Percentiles rank a stretch among this genome's conserved stretches.
Conservation (phyloP, 2,113 vertebrate species). For the Ariopsis seemanni region DNA sequence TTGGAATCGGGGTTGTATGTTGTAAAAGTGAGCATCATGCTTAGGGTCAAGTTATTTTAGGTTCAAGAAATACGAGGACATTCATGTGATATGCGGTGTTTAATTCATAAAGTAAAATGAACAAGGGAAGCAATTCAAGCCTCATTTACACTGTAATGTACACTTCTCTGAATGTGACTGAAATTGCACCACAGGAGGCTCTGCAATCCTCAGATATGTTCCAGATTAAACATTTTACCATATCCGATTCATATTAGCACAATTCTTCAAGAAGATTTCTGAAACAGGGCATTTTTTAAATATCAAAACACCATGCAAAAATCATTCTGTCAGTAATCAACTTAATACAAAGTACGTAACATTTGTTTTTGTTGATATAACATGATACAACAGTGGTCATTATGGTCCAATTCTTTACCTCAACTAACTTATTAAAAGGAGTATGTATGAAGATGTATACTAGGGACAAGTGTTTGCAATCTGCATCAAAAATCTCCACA, state of each 20-base stretch:
- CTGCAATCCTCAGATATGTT: conserved; percentile 2
- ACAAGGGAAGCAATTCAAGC: conserved; percentile 34
- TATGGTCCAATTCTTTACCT: background rate
- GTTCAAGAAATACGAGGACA: conserved; percentile 28
- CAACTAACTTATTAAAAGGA: background rate
- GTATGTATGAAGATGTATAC: background rate
- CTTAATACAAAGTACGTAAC: background rate
- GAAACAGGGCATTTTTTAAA: background rate
- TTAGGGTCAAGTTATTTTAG: conserved; percentile 6
- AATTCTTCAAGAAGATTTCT: background rate
- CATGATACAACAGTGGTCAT: background rate
- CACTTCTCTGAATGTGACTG: conserved; percentile 44
- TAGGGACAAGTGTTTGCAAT: background rate
- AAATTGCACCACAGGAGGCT: conserved; percentile 34
- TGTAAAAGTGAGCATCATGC: background rate
- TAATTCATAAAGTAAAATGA: conserved; percentile 63
- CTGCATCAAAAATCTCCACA: background rate
- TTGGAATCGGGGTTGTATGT: background rate
- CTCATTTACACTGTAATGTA: conserved; percentile 60
- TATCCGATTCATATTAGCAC: background rate
- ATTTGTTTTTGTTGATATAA: background rate
- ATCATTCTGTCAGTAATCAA: background rate
- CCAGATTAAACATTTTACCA: background rate
- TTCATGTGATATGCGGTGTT: conserved; percentile 48
- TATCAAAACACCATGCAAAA: background rate